These are phyloP conservation scores for Lateolabrax maculatus DNA, from an alignment of 2,797 vertebrate genomes.

Conservation along the genomic window DNA sequence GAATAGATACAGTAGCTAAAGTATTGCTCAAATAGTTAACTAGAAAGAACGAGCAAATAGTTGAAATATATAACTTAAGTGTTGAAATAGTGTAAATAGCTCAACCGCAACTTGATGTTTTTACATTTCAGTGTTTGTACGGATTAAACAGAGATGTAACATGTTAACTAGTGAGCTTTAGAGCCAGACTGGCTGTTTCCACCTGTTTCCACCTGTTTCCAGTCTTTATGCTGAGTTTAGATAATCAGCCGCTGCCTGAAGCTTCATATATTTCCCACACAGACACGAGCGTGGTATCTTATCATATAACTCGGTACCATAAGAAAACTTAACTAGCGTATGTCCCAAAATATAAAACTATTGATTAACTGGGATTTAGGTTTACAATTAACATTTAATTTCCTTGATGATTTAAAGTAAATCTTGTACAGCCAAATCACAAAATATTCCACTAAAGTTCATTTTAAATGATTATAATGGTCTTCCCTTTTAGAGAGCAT, in stretches of 20 bases:
- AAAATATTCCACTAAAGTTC: conserved; percentile 43
- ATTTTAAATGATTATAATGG: conserved; percentile 37
- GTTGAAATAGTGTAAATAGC: too few species aligned
- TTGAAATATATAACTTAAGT: not conserved
- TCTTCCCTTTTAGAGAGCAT: conserved; percentile 35
- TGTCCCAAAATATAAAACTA: conserved; percentile 27
- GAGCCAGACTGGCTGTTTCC: conserved; percentile 2
- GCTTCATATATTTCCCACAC: not conserved
- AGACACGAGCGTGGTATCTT: not conserved
- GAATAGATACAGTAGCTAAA: too few species aligned
- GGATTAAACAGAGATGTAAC: not conserved
- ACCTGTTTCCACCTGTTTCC: too few species aligned
- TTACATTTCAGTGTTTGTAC: not conserved
- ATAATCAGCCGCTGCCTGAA: not conserved
- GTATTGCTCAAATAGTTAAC: too few species aligned
- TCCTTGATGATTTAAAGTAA: conserved; percentile 32
- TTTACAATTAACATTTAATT: conserved; percentile 24
- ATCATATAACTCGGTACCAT: not conserved
- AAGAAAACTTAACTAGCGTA: not conserved
- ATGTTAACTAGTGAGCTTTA: conserved; percentile 15
- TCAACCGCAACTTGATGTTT: too few species aligned
- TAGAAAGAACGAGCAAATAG: too few species aligned
- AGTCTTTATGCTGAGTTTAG: conserved; percentile 19
- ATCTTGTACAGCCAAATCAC: conserved; percentile 52
- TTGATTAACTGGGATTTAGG: conserved; percentile 23